These are phyloP conservation scores for Cosmorhoe ocellata DNA, from an alignment of 2,888 invertebrate species.

Conservation along the genomic window DNA sequence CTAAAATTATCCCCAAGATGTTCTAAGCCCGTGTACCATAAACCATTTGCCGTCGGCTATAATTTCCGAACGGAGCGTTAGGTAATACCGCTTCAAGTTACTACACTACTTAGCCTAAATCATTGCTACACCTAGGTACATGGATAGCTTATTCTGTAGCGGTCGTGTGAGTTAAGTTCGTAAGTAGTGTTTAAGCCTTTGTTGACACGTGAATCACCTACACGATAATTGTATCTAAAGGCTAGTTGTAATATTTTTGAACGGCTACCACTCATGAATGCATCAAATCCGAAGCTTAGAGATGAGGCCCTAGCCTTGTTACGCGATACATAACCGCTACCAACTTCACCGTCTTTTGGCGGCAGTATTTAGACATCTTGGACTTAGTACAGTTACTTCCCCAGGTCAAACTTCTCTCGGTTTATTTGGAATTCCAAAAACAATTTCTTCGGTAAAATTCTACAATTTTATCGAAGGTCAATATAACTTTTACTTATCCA, in stretches of 20 bases:
- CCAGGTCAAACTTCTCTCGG: too few relatives aligned
- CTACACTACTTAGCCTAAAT: conserved; percentile 17
- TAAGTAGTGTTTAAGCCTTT: conserved; percentile 16
- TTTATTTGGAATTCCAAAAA: conserved; percentile 1
- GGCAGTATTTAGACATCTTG: too few relatives aligned
- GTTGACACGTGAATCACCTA: too few relatives aligned
- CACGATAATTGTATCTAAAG: too few relatives aligned
- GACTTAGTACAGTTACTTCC: too few relatives aligned
- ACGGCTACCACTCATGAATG: too few relatives aligned
- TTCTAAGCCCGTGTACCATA: conserved; percentile 7
- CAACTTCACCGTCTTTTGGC: too few relatives aligned
- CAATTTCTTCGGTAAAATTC: conserved; percentile 4
- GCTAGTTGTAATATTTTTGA: too few relatives aligned
- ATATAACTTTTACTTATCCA: conserved; percentile 13
- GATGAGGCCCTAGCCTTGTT: too few relatives aligned
- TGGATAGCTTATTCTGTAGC: conserved; percentile 18
- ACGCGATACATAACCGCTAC: too few relatives aligned
- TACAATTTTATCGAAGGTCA: conserved; percentile 12
- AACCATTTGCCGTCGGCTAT: conserved; percentile 11
- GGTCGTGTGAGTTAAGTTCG: conserved; percentile 12
- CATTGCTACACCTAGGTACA: conserved; percentile 1
- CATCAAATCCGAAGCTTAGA: too few relatives aligned
- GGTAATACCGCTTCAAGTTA: conserved; percentile 18
- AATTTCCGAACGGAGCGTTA: conserved; percentile 17
- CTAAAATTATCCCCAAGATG: conserved; percentile 13